These are phyloP conservation scores for Pangasius sanitwongsei DNA, from an alignment of 2,797 vertebrate species.

Conservation along the genomic window DNA sequence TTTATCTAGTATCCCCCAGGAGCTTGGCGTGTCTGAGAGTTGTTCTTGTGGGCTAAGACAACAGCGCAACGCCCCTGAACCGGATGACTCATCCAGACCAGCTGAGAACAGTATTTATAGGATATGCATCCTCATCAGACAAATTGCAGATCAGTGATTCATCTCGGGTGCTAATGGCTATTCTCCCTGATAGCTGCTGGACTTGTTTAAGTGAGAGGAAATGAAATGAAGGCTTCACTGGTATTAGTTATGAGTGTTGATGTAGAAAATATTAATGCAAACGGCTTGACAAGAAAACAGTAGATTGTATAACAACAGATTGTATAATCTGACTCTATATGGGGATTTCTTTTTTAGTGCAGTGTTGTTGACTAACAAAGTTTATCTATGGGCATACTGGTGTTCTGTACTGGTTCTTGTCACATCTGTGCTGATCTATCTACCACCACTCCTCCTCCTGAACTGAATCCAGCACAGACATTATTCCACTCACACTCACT, in stretches of 20 bases:
- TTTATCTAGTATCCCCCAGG: conserved; percentile 57
- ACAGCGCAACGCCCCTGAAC: conserved; percentile 31
- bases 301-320: conserved; percentile 4
- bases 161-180: conserved; percentile 61
- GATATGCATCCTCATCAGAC: conserved; percentile 60
- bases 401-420: background rate
- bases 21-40: conserved; percentile 36
- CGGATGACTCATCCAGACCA: conserved; percentile 57
- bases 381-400: background rate
- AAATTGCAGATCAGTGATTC: conserved; percentile 66
- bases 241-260: background rate
- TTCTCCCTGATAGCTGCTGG: conserved; percentile 41
- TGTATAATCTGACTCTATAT: background rate
- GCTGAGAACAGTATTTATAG: conserved; percentile 66
- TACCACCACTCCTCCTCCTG: background rate
- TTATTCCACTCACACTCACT: background rate
- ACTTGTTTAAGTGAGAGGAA: conserved; percentile 36
- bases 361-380: background rate
- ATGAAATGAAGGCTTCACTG: conserved; percentile 12
- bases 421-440: background rate
- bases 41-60: conserved; percentile 31
- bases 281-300: conserved; percentile 19
- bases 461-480: background rate
- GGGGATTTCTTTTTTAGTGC: background rate
- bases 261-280: conserved; percentile 23